Conservation (phyloP, 2,797 vertebrate species). For the Acridotheres tristis region DNA sequence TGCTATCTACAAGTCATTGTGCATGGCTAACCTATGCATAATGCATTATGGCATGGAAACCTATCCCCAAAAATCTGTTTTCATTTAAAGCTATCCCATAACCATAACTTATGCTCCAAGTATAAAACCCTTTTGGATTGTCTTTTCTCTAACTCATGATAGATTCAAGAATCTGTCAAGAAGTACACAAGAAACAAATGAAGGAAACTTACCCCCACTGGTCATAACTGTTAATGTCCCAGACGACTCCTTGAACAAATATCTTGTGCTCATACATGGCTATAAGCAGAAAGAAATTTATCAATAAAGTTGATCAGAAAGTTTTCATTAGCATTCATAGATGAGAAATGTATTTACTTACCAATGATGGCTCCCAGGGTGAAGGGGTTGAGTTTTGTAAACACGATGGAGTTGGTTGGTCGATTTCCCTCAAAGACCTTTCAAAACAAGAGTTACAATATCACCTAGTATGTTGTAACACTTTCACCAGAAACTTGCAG, state of each 20-base stretch:
- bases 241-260: conserved; percentile 94
- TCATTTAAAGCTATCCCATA: background rate
- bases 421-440: conserved; percentile 98
- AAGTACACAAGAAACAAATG: background rate
- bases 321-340: background rate
- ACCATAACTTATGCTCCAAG: background rate
- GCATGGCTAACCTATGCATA: background rate
- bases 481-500: background rate
- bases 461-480: background rate
- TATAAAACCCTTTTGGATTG: background rate
- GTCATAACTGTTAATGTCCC: conserved; percentile 99
- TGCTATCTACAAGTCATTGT: background rate
- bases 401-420: conserved; percentile 95
- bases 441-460: background rate
- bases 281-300: conserved; percentile 4
- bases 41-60: background rate
- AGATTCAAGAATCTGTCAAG: background rate
- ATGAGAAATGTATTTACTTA: conserved; percentile 75
- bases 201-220: conserved; percentile 94
- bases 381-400: conserved; percentile 91
- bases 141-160: background rate
- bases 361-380: conserved; percentile 93
- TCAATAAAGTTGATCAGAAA: background rate
- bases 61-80: background rate
- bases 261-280: conserved; percentile 99